phyloP scores from a whole-genome alignment of 2,113 vertebrate genomes.

The Labeo catla region DNA sequence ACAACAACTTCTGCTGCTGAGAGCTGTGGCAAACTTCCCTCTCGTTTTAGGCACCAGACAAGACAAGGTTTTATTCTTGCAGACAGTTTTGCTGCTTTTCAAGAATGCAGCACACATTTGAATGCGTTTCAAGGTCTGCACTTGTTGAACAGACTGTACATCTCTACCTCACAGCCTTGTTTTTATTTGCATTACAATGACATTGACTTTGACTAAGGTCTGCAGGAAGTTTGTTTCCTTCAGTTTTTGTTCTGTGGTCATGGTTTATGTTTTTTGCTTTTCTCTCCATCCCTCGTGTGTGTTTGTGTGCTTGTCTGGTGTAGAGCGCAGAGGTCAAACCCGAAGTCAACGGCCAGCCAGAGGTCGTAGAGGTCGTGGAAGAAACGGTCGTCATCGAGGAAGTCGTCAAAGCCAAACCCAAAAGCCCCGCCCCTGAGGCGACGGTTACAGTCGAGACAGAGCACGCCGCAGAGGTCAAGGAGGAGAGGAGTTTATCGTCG shows the following conservation, averaged over 20 bases:
- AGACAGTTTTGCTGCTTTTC: too few relatives aligned
- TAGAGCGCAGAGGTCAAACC: slow-evolving; percentile 89
- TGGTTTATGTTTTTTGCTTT: slow-evolving; percentile 73
- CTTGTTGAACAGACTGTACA: neutral
- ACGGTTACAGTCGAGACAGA: neutral
- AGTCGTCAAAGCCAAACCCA: slow-evolving; percentile 79
- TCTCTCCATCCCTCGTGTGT: slow-evolving; percentile 71
- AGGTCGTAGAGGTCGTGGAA: slow-evolving; percentile 89
- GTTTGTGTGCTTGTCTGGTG: slow-evolving; percentile 70
- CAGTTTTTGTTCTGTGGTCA: slow-evolving; percentile 68
- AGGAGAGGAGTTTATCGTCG: slow-evolving; percentile 82
- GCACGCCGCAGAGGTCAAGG: slow-evolving; percentile 60
- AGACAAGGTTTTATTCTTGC: too few relatives aligned
- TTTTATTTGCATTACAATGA: neutral
- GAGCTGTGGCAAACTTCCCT: too few relatives aligned
- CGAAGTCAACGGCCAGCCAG: slow-evolving; percentile 80
- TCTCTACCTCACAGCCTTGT: neutral
- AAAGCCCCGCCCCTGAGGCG: slow-evolving; percentile 3
- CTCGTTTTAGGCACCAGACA: too few relatives aligned
- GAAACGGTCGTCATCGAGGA: slow-evolving; percentile 87
- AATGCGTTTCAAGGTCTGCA: neutral
- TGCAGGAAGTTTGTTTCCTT: slow-evolving; percentile 21
- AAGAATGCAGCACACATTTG: neutral
- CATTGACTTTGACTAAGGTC: neutral
- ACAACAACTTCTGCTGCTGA: too few relatives aligned